Base-by-base conservation (phyloP, 2,113 vertebrate genomes). In the Chrysochloris asiatica region DNA sequence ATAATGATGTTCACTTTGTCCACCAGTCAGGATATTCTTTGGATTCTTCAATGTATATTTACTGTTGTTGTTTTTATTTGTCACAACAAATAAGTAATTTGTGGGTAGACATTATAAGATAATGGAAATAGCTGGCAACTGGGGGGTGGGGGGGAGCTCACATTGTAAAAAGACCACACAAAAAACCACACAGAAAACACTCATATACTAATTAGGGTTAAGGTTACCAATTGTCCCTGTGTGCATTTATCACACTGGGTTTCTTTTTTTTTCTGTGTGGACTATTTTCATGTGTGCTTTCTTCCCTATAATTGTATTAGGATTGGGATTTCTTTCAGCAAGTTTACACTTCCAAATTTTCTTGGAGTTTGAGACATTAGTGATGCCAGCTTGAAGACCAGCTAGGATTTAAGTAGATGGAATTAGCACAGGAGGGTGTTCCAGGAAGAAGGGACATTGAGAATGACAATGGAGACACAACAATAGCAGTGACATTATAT, bases 361-460 rank as follows among this genome's bases (percentile, higher is more conserved):
- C 86, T 85, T 90, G 54, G 36, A 59, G 79, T 90, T 81, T 72
- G 76, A 54, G 86, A n/a, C 56, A 71, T 84, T 67, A 56, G 21
- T 16, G 28, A 67, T 59, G 12, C 8, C 33, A 79, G 48, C 30
- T 56, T 83, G 85, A 77, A 86, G 16, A 41, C 30, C 50, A 80
- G 3, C 30, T 76, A 54, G 75, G 43, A n/a, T 83, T 65, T 83
- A 26, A 43, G 16, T 78, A 48, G 47, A 16, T 54, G 47, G 33
- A 63, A 75, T 17, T 89, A 77, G 47, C 72, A 8, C 6, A 24
- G 24, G 48, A 71, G 33, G 16, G 24, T 71, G 38, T 69, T 71
- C 54, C 21, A 21, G 54, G 47, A 22, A 80, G 30, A 83, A 43
- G n/a, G 45, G 45, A 41, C 41, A 1, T 65, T 47, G 72, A 63